A percentile compares a stretch with the other conserved stretches of the same genome.
Evolutionary conservation across 2,113 vertebrate species (phyloP).

Genomic region (Varanus salvator): DNA sequence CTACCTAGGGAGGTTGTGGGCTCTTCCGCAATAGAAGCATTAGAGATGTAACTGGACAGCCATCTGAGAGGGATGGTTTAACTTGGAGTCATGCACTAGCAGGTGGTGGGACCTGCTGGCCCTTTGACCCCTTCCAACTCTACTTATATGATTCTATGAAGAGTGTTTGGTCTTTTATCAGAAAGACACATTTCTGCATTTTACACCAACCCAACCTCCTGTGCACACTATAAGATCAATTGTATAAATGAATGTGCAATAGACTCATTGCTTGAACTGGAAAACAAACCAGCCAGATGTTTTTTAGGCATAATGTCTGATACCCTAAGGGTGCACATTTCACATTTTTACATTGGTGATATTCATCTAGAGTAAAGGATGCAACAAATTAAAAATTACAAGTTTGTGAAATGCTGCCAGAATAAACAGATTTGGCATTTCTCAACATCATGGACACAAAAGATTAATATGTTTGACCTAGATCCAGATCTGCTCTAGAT

Average conservation of each 20-base stretch:
- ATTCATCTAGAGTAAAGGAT: not conserved
- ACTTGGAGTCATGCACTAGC: too few species aligned
- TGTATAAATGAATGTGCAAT: not conserved
- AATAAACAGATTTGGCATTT: not conserved
- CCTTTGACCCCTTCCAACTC: too few species aligned
- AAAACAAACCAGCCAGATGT: slow-evolving; percentile 2
- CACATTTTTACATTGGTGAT: not conserved
- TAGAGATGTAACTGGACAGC: too few species aligned
- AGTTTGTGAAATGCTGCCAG: not conserved
- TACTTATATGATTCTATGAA: not conserved
- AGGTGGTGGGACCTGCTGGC: too few species aligned
- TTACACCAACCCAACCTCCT: not conserved
- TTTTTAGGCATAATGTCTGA: not conserved
- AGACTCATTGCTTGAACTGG: slow-evolving; percentile 9
- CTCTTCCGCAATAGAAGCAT: too few species aligned
- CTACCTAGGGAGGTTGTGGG: too few species aligned
- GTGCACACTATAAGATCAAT: not conserved
- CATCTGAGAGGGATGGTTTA: too few species aligned
- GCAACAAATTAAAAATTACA: not conserved
- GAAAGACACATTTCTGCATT: not conserved
- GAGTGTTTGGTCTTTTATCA: not conserved
- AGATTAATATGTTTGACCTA: not conserved
- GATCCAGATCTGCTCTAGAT: slow-evolving; percentile 19
- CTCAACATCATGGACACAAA: not conserved
- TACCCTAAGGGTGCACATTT: not conserved